These are phyloP conservation scores for Rhincodon typus DNA, from an alignment of 2,797 vertebrate genomes.

Conservation along the genomic window DNA sequence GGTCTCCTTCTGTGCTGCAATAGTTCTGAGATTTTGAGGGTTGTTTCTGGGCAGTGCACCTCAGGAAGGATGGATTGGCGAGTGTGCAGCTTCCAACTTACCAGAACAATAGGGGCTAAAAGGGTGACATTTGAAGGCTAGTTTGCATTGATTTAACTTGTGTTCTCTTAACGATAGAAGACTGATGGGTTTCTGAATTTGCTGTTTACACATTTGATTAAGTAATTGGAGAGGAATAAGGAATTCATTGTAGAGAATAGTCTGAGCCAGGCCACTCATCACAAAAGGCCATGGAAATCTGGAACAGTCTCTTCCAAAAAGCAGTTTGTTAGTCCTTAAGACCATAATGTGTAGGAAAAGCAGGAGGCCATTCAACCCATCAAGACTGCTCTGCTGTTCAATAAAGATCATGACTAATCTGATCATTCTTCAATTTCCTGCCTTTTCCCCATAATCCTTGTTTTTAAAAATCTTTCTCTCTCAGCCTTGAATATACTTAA, in stretches of 20 bases:
- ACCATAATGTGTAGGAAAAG: no score
- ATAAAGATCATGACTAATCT: no score
- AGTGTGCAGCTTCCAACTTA: background rate
- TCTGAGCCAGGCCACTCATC: background rate
- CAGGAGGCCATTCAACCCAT: no score
- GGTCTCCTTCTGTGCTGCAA: no score
- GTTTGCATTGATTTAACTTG: background rate
- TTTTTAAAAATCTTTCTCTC: no score
- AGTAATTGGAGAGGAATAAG: background rate
- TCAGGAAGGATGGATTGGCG: background rate
- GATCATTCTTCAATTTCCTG: no score
- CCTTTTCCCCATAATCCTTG: no score
- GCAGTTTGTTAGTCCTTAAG: background rate
- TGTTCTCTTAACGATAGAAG: background rate
- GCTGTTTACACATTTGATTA: background rate
- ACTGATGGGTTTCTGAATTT: background rate
- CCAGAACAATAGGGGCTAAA: background rate
- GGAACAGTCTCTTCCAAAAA: background rate
- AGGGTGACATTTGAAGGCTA: background rate
- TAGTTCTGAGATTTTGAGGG: background rate
- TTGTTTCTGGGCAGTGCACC: background rate
- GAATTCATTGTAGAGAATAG: background rate
- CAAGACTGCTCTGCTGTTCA: no score
- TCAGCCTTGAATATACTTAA: no score
- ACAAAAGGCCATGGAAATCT: background rate